phyloP scores from a whole-genome alignment of 2,113 vertebrate species.

The Scomber scombrus region DNA sequence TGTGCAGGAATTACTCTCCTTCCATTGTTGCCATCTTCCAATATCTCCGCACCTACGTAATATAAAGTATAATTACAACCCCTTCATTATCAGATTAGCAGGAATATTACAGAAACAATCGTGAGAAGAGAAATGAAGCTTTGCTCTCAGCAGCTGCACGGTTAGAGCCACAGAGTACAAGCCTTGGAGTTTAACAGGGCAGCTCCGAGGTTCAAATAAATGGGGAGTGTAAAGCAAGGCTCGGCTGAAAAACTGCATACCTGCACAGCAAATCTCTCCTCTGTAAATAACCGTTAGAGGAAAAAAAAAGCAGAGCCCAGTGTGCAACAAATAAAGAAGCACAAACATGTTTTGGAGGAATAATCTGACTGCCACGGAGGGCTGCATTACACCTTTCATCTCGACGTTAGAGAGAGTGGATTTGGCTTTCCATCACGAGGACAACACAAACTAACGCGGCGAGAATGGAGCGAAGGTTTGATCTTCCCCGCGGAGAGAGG shows the following conservation, averaged over 20 bases:
- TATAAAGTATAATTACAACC: too few relatives aligned
- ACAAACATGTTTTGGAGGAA: slow-evolving; percentile 59
- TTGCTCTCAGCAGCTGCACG: not conserved
- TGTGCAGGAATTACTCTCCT: too few relatives aligned
- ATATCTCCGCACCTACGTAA: too few relatives aligned
- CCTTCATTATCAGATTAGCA: too few relatives aligned
- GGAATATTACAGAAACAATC: not conserved
- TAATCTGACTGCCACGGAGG: slow-evolving; percentile 65
- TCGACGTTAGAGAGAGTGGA: slow-evolving; percentile 60
- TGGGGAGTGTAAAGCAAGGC: not conserved
- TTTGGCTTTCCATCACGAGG: slow-evolving; percentile 73
- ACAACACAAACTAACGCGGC: slow-evolving; percentile 65
- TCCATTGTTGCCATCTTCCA: too few relatives aligned
- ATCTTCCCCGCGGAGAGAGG: slow-evolving; percentile 72
- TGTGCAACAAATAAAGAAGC: slow-evolving; percentile 64
- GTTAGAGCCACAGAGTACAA: not conserved
- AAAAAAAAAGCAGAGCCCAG: slow-evolving; percentile 16
- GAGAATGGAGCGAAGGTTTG: slow-evolving; percentile 72
- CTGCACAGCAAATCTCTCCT: slow-evolving; percentile 62
- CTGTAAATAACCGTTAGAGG: slow-evolving; percentile 53
- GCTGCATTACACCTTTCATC: slow-evolving; percentile 74
- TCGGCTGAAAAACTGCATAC: slow-evolving; percentile 42
- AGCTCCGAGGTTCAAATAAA: slow-evolving; percentile 47
- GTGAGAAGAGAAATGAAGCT: not conserved
- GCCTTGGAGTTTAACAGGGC: slow-evolving; percentile 3